These are phyloP conservation scores for Lepus timidus DNA, from an alignment of 2,113 vertebrate genomes.

Conservation along the genomic window DNA sequence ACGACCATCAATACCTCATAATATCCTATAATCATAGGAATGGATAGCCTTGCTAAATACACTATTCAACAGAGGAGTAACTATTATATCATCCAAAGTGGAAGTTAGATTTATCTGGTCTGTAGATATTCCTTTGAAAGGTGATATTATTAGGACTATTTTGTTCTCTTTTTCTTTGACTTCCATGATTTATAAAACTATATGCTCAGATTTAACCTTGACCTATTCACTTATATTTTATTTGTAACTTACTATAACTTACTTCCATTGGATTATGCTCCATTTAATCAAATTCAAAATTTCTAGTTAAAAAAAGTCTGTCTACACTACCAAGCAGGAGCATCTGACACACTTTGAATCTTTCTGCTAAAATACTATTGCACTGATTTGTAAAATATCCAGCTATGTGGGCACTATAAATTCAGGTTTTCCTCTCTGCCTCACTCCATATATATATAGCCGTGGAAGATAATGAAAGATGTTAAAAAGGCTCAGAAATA, in stretches of 20 bases:
- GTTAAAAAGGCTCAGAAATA: conserved; percentile 1
- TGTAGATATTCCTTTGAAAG: background rate
- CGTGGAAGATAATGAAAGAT: background rate
- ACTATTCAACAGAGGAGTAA: conserved; percentile 10
- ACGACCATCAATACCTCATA: conserved; percentile 5
- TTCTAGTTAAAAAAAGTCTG: background rate
- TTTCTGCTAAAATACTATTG: conserved; percentile 44
- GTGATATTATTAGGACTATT: background rate
- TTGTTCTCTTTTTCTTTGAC: background rate
- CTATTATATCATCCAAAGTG: conserved; percentile 10
- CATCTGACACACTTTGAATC: background rate
- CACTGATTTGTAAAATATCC: background rate
- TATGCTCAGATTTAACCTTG: background rate
- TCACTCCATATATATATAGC: background rate
- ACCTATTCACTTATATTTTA: background rate
- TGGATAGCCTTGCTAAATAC: background rate
- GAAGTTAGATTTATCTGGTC: conserved; percentile 41
- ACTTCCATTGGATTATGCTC: background rate
- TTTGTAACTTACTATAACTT: background rate
- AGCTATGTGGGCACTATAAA: background rate
- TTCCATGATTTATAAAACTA: background rate
- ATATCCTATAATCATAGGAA: background rate
- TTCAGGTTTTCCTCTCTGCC: background rate
- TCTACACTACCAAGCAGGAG: background rate
- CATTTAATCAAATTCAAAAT: background rate